Evolutionary conservation across 2,888 invertebrate genomes (phyloP), one percentile per base, ranked within the genome.

Genomic region (Alitta virens): DNA sequence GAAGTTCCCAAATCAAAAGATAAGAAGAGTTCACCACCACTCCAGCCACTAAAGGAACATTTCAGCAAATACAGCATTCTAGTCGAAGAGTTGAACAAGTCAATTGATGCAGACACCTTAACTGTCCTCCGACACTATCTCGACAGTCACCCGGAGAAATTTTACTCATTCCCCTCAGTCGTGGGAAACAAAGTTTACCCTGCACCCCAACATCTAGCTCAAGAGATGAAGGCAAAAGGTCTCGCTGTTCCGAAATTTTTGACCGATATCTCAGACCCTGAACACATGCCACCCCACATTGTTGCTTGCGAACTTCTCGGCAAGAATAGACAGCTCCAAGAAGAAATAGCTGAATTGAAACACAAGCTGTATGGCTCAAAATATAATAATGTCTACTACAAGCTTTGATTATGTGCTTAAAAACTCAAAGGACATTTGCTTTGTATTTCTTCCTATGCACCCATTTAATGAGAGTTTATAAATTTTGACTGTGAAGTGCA

Each of bases 281-380:
- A 61, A 2, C 66, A 66, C 27, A 53, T 66, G 1, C 66, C 66
- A 5, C 66, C 66, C 9, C 66, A 66, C 51, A 62, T 66, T 24
- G 59, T 66, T 2, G 66, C 66, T 21, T 66, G 63, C 51, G 62
- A 66, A 51, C 62, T 66, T 24, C 50, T 66, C 12, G 51, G 54
- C 2, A 18, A 62, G 59, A 63, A 66, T 55, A 56, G 23, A 43
- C 42, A 50, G 7, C 59, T 66, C 2, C 25, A 53, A 27, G 56
- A 60, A 16, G 53, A 63, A 54, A n/a, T 63, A 1, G 25, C 5
- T 3, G 21, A 27, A 3, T 38, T 63, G 16, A 26, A 42, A 12
- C 33, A 50, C 23, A 59, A 65, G 40, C 18, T 50, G 5, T 25
- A 21, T 54, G 52, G 21, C 7, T 21, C 25, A 2, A 21, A 18